Percentiles rank a stretch among this genome's conserved stretches.
Evolutionary conservation across 30 jellyfish, hydroid and myxozoan genomes (phyloP).

Genomic region (Aurelia sp.): DNA sequence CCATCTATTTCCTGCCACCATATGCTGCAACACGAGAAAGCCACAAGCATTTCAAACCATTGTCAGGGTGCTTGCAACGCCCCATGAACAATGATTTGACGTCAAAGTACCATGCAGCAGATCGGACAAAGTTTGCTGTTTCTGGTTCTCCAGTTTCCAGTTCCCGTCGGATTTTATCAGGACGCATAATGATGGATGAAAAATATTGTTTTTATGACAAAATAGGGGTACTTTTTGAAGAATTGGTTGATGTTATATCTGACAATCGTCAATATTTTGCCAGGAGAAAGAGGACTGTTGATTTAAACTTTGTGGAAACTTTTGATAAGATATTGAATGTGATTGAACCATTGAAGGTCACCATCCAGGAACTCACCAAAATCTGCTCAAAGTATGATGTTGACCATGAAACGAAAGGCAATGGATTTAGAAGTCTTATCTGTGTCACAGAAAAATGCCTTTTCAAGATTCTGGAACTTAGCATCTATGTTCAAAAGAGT

Average conservation of each 20-base stretch:
- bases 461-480: conserved; percentile 66
- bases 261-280: conserved; percentile 63
- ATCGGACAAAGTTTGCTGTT: no score
- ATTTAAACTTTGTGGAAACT: conserved; percentile 55
- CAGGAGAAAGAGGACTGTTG: conserved; percentile 52
- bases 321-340: conserved; percentile 81
- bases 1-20: no score
- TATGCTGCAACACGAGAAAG: no score
- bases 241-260: conserved; percentile 49
- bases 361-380: conserved; percentile 73
- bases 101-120: no score
- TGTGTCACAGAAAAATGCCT: conserved; percentile 78
- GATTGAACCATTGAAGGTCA: conserved; percentile 79
- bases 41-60: no score
- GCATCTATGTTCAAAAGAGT: conserved; percentile 58
- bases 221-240: conserved; percentile 44
- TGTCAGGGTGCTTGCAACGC: no score
- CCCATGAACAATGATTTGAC: no score
- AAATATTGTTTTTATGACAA: conserved; percentile 52
- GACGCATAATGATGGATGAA: conserved; percentile 40
- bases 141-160: no score
- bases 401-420: conserved; percentile 67
- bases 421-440: conserved; percentile 92
- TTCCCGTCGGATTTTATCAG: no score
- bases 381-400: conserved; percentile 62